These are phyloP conservation scores for Silurus asotus DNA, from an alignment of 2,113 vertebrate genomes.

Conservation along the genomic window DNA sequence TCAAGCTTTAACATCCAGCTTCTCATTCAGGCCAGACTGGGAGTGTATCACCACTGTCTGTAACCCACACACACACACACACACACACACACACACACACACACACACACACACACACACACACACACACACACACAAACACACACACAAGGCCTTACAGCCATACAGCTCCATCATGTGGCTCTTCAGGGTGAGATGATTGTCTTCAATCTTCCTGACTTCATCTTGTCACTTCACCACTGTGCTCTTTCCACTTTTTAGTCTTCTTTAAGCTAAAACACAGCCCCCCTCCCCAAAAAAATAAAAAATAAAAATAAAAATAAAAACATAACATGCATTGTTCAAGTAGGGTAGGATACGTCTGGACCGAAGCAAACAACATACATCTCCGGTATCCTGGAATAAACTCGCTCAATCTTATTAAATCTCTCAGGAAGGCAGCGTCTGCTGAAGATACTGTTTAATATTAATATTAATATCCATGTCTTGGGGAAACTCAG, in stretches of 20 bases:
- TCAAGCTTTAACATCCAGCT: constrained; percentile 17
- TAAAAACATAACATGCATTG: neutral
- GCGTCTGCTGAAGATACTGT: neutral
- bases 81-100: neutral
- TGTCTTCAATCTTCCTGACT: neutral
- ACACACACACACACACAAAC: neutral
- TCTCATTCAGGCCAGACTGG: neutral
- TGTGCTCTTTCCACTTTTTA: neutral
- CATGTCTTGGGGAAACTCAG: neutral
- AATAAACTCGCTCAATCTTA: neutral
- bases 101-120: neutral
- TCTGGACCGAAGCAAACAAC: neutral
- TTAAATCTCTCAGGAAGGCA: neutral
- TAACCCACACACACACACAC: constrained; percentile 3
- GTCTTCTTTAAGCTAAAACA: neutral
- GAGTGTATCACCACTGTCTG: constrained; percentile 6
- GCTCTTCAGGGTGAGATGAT: neutral
- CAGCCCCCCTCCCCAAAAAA: neutral
- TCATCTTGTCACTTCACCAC: neutral
- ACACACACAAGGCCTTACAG: neutral
- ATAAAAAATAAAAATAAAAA: neutral
- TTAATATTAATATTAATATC: neutral
- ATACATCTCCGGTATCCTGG: neutral
- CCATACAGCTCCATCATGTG: neutral
- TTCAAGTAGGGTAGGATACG: too few species aligned